These are phyloP conservation scores for Trichacis sp. DNA, from an alignment of 2,888 invertebrate genomes.

Conservation along the genomic window DNA sequence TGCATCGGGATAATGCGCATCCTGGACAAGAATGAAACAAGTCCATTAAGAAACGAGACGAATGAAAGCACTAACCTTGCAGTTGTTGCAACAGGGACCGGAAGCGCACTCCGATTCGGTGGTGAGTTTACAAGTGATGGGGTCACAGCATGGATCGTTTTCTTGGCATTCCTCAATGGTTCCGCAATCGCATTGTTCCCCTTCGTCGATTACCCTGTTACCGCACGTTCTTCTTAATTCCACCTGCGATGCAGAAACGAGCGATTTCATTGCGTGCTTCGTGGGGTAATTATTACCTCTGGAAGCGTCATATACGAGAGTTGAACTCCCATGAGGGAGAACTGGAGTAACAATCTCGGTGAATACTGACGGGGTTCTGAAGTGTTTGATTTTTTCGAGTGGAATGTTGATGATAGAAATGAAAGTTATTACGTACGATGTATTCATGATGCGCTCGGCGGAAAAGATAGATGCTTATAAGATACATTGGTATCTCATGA, in stretches of 20 bases:
- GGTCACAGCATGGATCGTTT: slow-evolving; percentile 96
- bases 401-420: no score
- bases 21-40: slow-evolving; percentile 18
- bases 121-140: slow-evolving; percentile 94
- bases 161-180: slow-evolving; percentile 88
- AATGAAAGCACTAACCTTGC: slow-evolving; percentile 76
- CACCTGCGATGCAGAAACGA: slow-evolving; percentile 45
- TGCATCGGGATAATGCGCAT: slow-evolving; percentile 33
- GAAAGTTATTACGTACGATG: no score
- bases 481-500: no score
- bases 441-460: no score
- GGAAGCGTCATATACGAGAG: no score
- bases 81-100: slow-evolving; percentile 90
- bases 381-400: no score
- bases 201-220: slow-evolving; percentile 93
- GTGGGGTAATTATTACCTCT: no score
- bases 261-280: slow-evolving; percentile 11
- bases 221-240: slow-evolving; percentile 90
- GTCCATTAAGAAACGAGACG: slow-evolving; percentile 16
- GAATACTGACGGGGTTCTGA: no score
- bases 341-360: no score
- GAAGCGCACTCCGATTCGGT: slow-evolving; percentile 94
- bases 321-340: no score
- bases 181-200: slow-evolving; percentile 98
- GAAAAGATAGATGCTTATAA: no score